Conservation (phyloP, 1,140 invertebrate species). For the Aricia agestis region DNA sequence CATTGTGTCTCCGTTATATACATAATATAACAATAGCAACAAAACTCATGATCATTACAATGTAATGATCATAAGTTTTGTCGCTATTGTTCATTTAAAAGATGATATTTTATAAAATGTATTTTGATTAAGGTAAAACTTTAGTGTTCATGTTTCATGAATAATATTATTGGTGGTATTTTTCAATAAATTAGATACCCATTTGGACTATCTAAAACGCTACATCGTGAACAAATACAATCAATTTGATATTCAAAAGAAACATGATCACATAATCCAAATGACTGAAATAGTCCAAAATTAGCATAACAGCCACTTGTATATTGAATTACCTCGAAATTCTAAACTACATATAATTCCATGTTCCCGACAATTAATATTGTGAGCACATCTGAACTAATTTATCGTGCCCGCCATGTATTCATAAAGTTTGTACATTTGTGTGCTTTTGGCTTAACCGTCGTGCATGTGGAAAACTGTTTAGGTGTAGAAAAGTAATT, state of each 20-base stretch:
- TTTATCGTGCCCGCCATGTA: not conserved
- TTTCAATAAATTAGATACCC: too few species aligned
- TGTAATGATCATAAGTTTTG: not conserved
- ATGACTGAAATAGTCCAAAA: not conserved
- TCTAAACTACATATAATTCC: not conserved
- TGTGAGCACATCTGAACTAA: constrained; percentile 1
- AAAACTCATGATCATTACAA: not conserved
- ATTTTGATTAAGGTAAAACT: too few species aligned
- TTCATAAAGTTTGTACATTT: constrained; percentile 3
- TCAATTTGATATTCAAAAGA: too few species aligned
- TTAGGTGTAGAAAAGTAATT: not conserved
- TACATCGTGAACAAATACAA: too few species aligned
- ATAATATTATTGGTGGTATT: too few species aligned
- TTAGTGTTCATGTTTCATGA: too few species aligned
- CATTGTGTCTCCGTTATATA: too few species aligned
- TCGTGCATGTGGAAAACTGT: not conserved
- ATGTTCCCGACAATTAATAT: not conserved
- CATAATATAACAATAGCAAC: not conserved
- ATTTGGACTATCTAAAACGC: too few species aligned
- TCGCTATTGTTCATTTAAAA: not conserved
- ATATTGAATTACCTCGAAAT: not conserved
- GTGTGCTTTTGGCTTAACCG: not conserved
- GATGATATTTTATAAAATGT: too few species aligned
- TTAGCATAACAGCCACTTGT: not conserved
- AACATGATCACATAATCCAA: not conserved